phyloP scores from a whole-genome alignment of 2,113 vertebrate species.

The Eublepharis macularius region DNA sequence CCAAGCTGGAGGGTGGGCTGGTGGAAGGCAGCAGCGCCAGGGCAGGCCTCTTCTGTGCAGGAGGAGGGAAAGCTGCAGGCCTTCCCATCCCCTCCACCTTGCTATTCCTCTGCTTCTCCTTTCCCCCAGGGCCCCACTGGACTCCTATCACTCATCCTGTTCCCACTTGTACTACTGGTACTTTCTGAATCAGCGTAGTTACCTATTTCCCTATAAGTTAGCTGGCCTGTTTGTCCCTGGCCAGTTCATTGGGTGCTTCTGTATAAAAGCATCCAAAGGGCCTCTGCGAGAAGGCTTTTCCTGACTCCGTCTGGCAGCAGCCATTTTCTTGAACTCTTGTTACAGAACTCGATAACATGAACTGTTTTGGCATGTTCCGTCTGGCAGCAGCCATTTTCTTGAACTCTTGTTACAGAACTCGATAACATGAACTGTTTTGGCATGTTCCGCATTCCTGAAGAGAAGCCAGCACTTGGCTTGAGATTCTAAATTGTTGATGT shows the following conservation, averaged over 20 bases:
- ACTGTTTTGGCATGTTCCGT: neutral
- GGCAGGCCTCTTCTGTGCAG: no score
- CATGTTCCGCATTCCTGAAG: neutral
- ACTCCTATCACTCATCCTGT: no score
- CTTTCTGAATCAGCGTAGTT: no score
- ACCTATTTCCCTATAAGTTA: no score
- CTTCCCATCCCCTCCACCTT: no score
- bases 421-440: neutral
- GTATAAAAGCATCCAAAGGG: neutral
- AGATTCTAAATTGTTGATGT: slow-evolving; percentile 1
- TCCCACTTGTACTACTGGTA: no score
- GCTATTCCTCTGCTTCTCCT: no score
- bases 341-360: neutral
- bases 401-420: neutral
- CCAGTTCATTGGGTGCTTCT: neutral
- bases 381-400: neutral
- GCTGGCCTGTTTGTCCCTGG: no score
- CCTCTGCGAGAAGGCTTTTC: neutral
- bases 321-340: neutral
- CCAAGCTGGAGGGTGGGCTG: no score
- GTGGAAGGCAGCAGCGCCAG: no score
- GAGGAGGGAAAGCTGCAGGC: no score
- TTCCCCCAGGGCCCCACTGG: no score
- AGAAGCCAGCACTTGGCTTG: neutral
- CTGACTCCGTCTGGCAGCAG: neutral